Evolutionary conservation across 2,888 invertebrate species (phyloP).

Genomic region (Rhingia campestris): DNA sequence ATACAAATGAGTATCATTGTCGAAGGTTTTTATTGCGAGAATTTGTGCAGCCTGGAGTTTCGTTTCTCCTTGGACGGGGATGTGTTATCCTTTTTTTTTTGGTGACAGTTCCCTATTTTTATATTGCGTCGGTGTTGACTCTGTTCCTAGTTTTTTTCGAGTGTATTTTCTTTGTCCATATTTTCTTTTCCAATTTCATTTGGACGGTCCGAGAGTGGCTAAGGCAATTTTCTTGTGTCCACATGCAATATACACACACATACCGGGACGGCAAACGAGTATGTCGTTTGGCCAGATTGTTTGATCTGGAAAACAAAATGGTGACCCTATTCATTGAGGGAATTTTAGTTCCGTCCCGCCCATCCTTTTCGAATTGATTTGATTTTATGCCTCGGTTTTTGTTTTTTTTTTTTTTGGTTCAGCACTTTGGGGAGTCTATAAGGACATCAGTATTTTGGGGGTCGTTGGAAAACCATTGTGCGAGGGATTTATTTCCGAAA

Average conservation of each 20-base stretch:
- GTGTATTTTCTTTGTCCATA: constrained; percentile 46
- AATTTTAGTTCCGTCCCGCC: not conserved
- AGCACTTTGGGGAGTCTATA: constrained; percentile 17
- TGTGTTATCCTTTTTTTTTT: constrained; percentile 1
- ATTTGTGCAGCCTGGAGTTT: constrained; percentile 49
- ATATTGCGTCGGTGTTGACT: constrained; percentile 41
- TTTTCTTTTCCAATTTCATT: constrained; percentile 61
- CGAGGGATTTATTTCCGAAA: not conserved
- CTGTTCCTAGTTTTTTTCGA: not conserved
- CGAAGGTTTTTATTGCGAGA: constrained; percentile 47
- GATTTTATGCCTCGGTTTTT: constrained; percentile 18
- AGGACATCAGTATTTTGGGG: not conserved
- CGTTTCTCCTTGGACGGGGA: not conserved
- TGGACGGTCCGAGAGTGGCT: constrained; percentile 36
- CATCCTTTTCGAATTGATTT: constrained; percentile 28
- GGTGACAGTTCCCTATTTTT: constrained; percentile 22
- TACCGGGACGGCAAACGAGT: not conserved
- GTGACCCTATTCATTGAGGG: constrained; percentile 39
- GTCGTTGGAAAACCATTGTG: not conserved
- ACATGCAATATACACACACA: constrained; percentile 8
- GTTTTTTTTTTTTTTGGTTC: constrained; percentile 25
- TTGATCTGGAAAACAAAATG: constrained; percentile 40
- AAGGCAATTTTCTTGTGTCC: constrained; percentile 40
- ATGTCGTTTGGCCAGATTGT: constrained; percentile 48
- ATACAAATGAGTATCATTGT: constrained; percentile 61